These are phyloP conservation scores for Camponotus pennsylvanicus DNA, from an alignment of 1,140 invertebrate species.

Conservation along the genomic window DNA sequence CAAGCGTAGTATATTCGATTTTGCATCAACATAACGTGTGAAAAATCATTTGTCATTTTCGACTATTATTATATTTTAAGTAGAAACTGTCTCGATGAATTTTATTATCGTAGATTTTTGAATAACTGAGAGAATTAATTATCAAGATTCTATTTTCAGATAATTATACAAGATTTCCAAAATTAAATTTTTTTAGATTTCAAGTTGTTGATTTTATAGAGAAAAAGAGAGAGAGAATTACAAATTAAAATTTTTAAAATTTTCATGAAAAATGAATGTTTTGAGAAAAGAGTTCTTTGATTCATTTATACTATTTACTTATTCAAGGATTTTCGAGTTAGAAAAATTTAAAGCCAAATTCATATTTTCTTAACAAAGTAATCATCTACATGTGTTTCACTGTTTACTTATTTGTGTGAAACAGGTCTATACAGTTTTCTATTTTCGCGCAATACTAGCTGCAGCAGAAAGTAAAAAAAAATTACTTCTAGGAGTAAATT, in stretches of 20 bases:
- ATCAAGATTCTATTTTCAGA: not conserved
- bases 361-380: not conserved
- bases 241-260: too few species aligned
- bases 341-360: not conserved
- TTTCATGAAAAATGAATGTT: too few species aligned
- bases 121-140: not conserved
- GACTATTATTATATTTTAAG: not conserved
- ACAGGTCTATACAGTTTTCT: not conserved
- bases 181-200: not conserved
- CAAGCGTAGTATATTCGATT: not conserved
- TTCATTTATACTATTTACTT: not conserved
- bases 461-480: constrained; percentile 8
- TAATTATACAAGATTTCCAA: constrained; percentile 10
- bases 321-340: not conserved
- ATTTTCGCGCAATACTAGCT: not conserved
- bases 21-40: not conserved
- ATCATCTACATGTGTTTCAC: not conserved
- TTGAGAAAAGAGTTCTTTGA: not conserved
- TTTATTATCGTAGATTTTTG: not conserved
- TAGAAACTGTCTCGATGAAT: not conserved
- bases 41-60: not conserved
- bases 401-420: constrained; percentile 3
- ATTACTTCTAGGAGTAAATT: constrained; percentile 46
- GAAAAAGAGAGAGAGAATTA: too few species aligned
- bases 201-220: not conserved